phyloP scores from a whole-genome alignment of 2,113 vertebrate species.

The Chaetodon trifascialis region DNA sequence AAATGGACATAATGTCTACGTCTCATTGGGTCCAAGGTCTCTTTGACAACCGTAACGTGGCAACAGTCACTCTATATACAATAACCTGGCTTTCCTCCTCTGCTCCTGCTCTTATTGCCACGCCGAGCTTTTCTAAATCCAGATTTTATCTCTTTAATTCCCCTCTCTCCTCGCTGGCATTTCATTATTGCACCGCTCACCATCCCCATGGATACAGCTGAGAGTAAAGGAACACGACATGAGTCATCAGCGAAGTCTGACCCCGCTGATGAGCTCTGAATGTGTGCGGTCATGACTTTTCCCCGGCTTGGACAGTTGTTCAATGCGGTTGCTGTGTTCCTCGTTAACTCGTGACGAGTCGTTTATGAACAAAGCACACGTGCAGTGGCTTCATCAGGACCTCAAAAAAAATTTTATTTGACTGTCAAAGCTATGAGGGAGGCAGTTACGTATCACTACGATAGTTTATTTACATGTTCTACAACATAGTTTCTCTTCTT shows the following conservation, averaged over 20 bases:
- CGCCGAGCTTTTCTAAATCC: slow-evolving; percentile 17
- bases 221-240: slow-evolving; percentile 37
- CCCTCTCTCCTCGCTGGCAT: slow-evolving; percentile 18
- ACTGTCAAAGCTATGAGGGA: slow-evolving; percentile 57
- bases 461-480: slow-evolving; percentile 76
- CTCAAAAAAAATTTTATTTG: slow-evolving; percentile 76
- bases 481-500: slow-evolving; percentile 31
- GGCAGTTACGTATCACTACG: slow-evolving; percentile 55
- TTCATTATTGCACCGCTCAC: slow-evolving; percentile 15
- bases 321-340: background rate
- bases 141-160: slow-evolving; percentile 24
- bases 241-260: slow-evolving; percentile 49
- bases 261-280: slow-evolving; percentile 38
- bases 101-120: slow-evolving; percentile 16
- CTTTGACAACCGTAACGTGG: slow-evolving; percentile 84
- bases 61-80: slow-evolving; percentile 78
- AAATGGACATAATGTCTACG: slow-evolving; percentile 53
- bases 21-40: slow-evolving; percentile 67
- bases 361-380: slow-evolving; percentile 3
- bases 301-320: background rate
- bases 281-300: slow-evolving; percentile 42
- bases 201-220: slow-evolving; percentile 55
- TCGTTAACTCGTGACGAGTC: background rate
- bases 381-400: slow-evolving; percentile 35
- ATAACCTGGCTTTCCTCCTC: slow-evolving; percentile 41